These are phyloP conservation scores for Lophotriccus pileatus DNA, from an alignment of 2,797 vertebrate species.

Conservation along the genomic window DNA sequence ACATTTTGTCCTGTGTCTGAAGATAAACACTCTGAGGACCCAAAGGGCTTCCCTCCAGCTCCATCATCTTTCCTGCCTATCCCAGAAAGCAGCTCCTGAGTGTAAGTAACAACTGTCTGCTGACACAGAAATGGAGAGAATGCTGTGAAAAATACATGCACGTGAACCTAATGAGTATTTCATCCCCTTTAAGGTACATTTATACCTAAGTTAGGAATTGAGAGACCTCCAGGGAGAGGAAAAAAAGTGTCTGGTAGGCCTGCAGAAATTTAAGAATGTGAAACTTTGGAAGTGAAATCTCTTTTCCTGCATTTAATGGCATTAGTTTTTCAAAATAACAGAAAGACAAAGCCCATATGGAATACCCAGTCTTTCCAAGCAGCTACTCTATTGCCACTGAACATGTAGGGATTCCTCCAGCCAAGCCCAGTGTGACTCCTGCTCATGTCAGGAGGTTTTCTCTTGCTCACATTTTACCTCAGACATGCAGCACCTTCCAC, in stretches of 20 bases:
- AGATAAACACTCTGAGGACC: not conserved
- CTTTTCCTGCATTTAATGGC: not conserved
- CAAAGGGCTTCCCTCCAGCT: not conserved
- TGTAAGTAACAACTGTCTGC: not conserved
- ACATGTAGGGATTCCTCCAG: not conserved
- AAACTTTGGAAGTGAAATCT: not conserved
- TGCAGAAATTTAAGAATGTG: not conserved
- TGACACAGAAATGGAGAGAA: not conserved
- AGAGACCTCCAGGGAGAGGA: not conserved
- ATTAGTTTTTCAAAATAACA: not conserved
- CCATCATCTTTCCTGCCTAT: not conserved
- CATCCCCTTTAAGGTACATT: not conserved
- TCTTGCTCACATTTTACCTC: not conserved
- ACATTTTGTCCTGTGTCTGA: not conserved
- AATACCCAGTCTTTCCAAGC: not conserved
- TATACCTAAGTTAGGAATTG: not conserved
- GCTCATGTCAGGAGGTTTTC: not conserved
- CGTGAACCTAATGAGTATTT: not conserved
- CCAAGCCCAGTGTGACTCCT: not conserved
- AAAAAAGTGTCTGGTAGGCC: not conserved
- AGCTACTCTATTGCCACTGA: not conserved
- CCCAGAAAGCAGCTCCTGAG: not conserved
- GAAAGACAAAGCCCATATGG: not conserved
- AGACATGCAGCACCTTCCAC: not conserved
- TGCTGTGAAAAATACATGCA: not conserved